A percentile compares a stretch with the other conserved stretches of the same genome.
Evolutionary conservation across 2,888 invertebrate species (phyloP).

Genomic region (Pterobdella sp.): DNA sequence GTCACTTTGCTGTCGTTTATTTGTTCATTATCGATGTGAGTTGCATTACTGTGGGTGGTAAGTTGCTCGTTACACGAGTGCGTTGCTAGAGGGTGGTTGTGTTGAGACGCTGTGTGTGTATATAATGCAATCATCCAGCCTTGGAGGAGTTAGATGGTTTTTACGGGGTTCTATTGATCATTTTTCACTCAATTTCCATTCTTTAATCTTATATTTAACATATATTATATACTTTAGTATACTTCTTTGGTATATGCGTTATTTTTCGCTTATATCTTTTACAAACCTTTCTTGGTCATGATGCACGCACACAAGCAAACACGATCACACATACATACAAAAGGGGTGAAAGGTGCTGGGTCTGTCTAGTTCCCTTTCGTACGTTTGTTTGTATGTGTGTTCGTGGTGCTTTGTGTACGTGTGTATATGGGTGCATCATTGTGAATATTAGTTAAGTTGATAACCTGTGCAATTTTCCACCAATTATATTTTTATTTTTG

Average conservation of each 20-base stretch:
- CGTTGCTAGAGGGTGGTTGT: no score
- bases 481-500: constrained; percentile 2
- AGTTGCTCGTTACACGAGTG: background rate
- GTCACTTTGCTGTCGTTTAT: background rate
- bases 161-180: no score
- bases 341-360: background rate
- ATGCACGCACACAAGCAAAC: background rate
- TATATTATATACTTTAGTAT: no score
- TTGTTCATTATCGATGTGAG: background rate
- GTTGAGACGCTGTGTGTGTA: no score
- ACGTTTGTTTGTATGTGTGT: background rate
- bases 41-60: background rate
- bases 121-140: no score
- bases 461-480: constrained; percentile 13
- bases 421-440: background rate
- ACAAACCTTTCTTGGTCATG: background rate
- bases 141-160: no score
- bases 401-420: background rate
- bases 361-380: background rate
- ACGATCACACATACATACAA: background rate
- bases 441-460: constrained; percentile 13
- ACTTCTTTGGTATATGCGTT: no score
- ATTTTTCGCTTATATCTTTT: background rate
- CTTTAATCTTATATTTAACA: no score
- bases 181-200: no score